Conservation (phyloP, 2,888 invertebrate species). For the Epiblema foenella region DNA sequence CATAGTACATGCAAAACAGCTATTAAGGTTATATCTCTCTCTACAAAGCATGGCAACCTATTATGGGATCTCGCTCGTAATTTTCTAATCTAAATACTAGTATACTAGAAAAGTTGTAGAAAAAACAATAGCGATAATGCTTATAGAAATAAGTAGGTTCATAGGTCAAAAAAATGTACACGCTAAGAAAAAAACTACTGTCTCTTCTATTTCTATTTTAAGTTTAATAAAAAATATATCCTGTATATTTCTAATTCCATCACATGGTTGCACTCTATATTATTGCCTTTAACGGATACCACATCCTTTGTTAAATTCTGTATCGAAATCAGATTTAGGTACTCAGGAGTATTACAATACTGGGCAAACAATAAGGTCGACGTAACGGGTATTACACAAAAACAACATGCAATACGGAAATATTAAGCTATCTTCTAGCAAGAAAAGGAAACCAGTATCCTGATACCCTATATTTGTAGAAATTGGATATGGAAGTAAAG, state of each 20-base stretch:
- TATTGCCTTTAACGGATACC: too few relatives aligned
- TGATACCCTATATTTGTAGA: background rate
- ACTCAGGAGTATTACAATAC: background rate
- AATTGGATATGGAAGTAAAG: background rate
- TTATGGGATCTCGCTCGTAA: slow-evolving; percentile 4
- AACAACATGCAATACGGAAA: background rate
- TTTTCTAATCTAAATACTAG: background rate
- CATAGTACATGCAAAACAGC: slow-evolving; percentile 33
- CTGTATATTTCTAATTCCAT: too few relatives aligned
- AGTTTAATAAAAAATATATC: too few relatives aligned
- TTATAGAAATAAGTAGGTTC: too few relatives aligned
- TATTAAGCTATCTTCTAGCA: background rate
- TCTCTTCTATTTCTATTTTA: too few relatives aligned
- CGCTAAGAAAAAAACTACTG: too few relatives aligned
- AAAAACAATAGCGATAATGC: too few relatives aligned
- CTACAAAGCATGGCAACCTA: slow-evolving; percentile 18
- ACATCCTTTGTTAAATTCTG: background rate
- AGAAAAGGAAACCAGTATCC: background rate
- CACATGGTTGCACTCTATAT: too few relatives aligned
- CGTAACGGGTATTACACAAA: background rate
- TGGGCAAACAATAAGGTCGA: background rate
- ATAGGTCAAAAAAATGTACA: too few relatives aligned
- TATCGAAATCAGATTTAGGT: background rate
- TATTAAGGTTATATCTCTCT: slow-evolving; percentile 15
- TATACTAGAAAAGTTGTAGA: background rate